Evolutionary conservation across 2,113 vertebrate genomes (phyloP), one percentile per base, ranked within the genome.

Genomic region (Emydura subglobosa): DNA sequence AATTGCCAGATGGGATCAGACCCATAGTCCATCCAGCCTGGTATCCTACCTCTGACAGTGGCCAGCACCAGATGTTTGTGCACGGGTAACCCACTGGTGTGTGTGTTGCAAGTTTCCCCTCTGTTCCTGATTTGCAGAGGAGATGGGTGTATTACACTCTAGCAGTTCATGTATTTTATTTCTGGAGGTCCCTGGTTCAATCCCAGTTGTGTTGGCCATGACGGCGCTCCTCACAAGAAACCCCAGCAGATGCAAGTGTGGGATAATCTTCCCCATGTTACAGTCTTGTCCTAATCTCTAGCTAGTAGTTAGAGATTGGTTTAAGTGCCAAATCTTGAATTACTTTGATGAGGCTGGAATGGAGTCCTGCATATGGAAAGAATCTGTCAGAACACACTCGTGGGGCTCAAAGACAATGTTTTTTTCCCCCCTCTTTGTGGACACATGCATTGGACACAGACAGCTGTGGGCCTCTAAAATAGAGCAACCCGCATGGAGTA

Each of bases 351-450:
- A 49, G 42, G 24, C 72, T 49, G 42, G 68, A 34, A 1, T 16
- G 39, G 21, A 78, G 78, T 2, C 1, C 91, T 82, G 82, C 25
- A 55, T 51, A 81, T 42, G 57, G 31, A 80, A 27, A 85, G 0
- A 6, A 3, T 1, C 1, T 25, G 19, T 5, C 42, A 85, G 1
- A 12, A 79, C 79, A 78, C 17, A 53, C 5, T 10, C 0, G 0
- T 1, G 22, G 9, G 1, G 3, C 31, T 19, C 72, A n/a, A 78
- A 5, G 24, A 74, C 87, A 78, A 22, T 0, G 0, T 72, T 39
- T 39, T 0, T 31, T 55, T 57, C n/a, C 5, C 6, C 17, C 31
- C 4, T 5, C 2, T 10, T 42, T 42, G 74, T 13, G 84, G 47
- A 21, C 79, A 78, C 34, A 19, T 22, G 8, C 22, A 21, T 14